These are phyloP conservation scores for Spheniscus mendiculus DNA, from an alignment of 2,113 vertebrate genomes.

Conservation along the genomic window DNA sequence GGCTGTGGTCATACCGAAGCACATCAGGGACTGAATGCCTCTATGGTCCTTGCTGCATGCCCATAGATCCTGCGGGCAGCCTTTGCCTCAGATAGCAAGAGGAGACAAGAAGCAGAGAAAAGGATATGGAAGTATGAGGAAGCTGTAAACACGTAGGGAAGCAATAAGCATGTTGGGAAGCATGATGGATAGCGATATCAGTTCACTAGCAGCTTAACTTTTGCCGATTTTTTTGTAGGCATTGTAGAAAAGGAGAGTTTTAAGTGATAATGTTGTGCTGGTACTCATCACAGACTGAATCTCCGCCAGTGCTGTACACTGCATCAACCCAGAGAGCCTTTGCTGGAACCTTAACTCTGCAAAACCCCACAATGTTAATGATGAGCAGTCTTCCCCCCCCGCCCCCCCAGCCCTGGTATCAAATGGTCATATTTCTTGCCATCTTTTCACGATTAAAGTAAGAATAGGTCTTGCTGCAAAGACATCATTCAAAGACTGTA, in stretches of 20 bases:
- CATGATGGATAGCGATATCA: not conserved
- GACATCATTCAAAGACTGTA: not conserved
- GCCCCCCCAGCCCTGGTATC: not conserved
- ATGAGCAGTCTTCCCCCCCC: not conserved
- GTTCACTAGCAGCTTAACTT: not conserved
- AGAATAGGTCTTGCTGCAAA: not conserved
- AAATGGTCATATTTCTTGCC: not conserved
- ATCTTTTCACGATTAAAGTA: not conserved
- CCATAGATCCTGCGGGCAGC: not conserved
- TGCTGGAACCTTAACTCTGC: not conserved
- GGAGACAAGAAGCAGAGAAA: not conserved
- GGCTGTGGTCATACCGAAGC: fast-evolving
- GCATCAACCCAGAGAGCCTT: not conserved
- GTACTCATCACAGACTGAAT: not conserved
- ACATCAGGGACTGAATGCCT: not conserved
- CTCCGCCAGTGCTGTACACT: not conserved
- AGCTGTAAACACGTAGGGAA: not conserved
- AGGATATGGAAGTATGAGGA: not conserved
- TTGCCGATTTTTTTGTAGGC: not conserved
- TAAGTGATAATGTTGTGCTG: not conserved
- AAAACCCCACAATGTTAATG: not conserved
- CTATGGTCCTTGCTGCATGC: not conserved
- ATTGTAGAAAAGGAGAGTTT: not conserved
- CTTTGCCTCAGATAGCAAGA: fast-evolving
- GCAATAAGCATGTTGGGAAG: not conserved